These are phyloP conservation scores for Melanerpes formicivorus DNA, from an alignment of 2,113 vertebrate genomes.

Conservation along the genomic window DNA sequence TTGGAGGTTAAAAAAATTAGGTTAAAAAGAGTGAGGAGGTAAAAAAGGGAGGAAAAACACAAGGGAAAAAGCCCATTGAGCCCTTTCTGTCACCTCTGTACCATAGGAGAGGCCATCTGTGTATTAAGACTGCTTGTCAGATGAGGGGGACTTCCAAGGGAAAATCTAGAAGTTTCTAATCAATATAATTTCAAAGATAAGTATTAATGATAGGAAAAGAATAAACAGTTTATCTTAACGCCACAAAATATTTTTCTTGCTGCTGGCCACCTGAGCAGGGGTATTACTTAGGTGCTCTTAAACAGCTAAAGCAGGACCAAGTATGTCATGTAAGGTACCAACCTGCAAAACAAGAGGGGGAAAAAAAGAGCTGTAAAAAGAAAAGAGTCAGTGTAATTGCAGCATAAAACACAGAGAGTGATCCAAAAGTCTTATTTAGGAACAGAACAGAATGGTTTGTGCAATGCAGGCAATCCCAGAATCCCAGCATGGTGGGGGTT, in stretches of 20 bases:
- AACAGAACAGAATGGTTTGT: not conserved
- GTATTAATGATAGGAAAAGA: not conserved
- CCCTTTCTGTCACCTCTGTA: not conserved
- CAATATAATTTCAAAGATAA: not conserved
- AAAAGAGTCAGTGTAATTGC: not conserved
- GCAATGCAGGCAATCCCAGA: not conserved
- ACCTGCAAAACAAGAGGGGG: slow-evolving; percentile 67
- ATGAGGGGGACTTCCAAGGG: not conserved
- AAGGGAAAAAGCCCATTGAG: rapidly evolving
- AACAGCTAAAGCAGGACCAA: slow-evolving; percentile 59
- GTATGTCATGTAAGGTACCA: slow-evolving; percentile 62
- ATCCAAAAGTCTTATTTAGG: not conserved
- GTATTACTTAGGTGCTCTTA: slow-evolving; percentile 17
- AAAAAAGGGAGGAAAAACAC: not conserved
- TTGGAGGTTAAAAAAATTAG: no score
- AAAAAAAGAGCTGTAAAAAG: not conserved
- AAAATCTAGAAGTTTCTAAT: not conserved
- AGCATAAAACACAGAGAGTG: slow-evolving; percentile 1
- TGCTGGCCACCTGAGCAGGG: not conserved
- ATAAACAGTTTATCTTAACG: not conserved
- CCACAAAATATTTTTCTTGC: not conserved
- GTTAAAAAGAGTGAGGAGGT: not conserved
- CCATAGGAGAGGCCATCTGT: not conserved
- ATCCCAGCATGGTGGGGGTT: no score
- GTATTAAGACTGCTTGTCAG: not conserved